Base-by-base conservation (phyloP, 1,140 invertebrate genomes). In the Oncopeltus fasciatus region DNA sequence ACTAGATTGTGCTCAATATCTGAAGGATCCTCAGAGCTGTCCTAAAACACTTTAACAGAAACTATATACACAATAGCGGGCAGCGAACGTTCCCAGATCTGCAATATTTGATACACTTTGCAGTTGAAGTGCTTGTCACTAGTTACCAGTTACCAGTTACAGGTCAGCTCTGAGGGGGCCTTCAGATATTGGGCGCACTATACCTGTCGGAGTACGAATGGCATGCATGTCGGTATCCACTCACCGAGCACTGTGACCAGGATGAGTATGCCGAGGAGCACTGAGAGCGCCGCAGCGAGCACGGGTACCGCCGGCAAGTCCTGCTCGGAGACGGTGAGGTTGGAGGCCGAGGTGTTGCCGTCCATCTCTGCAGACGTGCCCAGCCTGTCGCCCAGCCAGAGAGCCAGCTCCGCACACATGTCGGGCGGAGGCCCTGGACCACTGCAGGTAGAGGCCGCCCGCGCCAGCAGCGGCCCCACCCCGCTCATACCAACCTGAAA, bases 211-310 rank as follows among this genome's bases (percentile, higher is more conserved):
- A 46, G 44, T n/a, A 46, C 44, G n/a, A n/a, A n/a, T n/a, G n/a
- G n/a, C n/a, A n/a, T n/a, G n/a, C n/a, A n/a, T n/a, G n/a, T n/a
- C 16, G 8, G 2, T 3, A 5, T 14, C 2, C 14, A 44, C 38
- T 67, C 56, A 69, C 68, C 68, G 26, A 69, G 68, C 43, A 69
- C 66, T n/a, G 68, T 69, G 16, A 68, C 65, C 43, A 69, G 67
- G 20, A 69, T 69, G 31, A 69, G 53, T 56, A 69, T 65, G 51
- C 67, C 68, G 24, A 69, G 59, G 51, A 69, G 58, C 24, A 69
- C 64, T 24, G 68, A 67, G 4, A 68, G 62, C n/a, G 49, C 67
- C 14, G 61, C 65, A 53, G 68, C 64, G 53, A 67, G 26, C 18
- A 67, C 60, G n/a, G n/a, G n/a, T n/a, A n/a, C n/a, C n/a, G n/a